Conservation (phyloP, 2,113 vertebrate species). For the Capra hircus region DNA sequence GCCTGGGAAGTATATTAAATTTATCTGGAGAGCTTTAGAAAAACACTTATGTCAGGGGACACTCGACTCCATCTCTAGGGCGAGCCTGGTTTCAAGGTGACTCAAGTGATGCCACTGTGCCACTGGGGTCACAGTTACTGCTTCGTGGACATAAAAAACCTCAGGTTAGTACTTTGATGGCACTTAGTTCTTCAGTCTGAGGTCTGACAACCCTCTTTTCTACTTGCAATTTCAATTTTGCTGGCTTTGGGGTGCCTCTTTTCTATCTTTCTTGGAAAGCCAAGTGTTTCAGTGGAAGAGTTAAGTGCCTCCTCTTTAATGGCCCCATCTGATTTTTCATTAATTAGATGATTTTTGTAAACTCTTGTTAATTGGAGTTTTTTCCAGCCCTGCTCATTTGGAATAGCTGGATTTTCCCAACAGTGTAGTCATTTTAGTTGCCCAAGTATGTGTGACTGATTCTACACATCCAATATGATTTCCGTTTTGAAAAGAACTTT, state of each 20-base stretch:
- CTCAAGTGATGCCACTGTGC: neutral
- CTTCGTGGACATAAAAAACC: neutral
- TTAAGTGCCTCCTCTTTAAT: neutral
- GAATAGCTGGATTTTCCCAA: neutral
- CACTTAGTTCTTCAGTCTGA: neutral
- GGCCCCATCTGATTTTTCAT: neutral
- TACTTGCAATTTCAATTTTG: neutral
- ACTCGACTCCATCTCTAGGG: neutral
- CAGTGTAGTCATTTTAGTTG: neutral
- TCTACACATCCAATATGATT: neutral
- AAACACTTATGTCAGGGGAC: neutral
- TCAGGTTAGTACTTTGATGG: neutral
- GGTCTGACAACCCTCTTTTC: neutral
- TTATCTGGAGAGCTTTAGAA: neutral
- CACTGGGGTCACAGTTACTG: neutral
- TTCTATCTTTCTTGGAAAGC: neutral
- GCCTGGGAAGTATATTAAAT: neutral
- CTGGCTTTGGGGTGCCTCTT: neutral
- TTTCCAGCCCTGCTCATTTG: neutral
- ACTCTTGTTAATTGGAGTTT: neutral
- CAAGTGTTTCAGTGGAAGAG: neutral
- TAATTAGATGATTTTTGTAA: neutral
- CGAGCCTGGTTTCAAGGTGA: neutral
- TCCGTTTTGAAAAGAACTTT: neutral
- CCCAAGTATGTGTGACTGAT: neutral